These are phyloP conservation scores for Embidobia sp. DNA, from an alignment of 2,888 invertebrate genomes.

Conservation along the genomic window DNA sequence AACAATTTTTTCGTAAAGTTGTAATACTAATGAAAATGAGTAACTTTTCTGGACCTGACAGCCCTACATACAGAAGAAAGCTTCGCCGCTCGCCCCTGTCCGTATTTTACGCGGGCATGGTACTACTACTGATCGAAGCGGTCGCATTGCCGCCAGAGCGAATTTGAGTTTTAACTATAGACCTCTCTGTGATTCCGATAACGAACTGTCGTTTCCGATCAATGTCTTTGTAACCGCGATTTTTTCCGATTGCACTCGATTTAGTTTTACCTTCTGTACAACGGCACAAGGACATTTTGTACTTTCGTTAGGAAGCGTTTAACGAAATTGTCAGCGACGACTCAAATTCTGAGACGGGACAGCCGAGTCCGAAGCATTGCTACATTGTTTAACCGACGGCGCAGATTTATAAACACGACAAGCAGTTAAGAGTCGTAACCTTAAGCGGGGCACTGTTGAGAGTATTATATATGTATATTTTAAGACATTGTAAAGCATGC, in stretches of 20 bases:
- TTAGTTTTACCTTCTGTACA: slow-evolving; percentile 6
- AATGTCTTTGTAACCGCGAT: slow-evolving; percentile 29
- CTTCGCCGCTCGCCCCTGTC: slow-evolving; percentile 45
- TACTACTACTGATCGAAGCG: slow-evolving; percentile 46
- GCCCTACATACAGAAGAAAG: background rate
- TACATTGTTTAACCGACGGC: background rate
- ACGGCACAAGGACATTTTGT: background rate
- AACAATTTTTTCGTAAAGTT: too few species aligned
- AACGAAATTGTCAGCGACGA: slow-evolving; percentile 5
- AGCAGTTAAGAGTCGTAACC: too few species aligned
- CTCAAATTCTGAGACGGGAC: background rate
- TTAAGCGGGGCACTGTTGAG: too few species aligned
- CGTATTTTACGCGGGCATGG: slow-evolving; percentile 19
- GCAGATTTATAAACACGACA: too few species aligned
- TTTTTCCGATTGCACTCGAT: slow-evolving; percentile 1
- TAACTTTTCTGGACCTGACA: background rate
- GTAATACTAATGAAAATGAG: too few species aligned
- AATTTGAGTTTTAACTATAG: slow-evolving; percentile 52
- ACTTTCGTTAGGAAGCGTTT: slow-evolving; percentile 4
- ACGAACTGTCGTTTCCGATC: slow-evolving; percentile 49
- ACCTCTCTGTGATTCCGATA: slow-evolving; percentile 60
- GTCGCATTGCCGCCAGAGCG: slow-evolving; percentile 18
- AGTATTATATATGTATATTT: too few species aligned
- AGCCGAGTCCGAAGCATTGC: background rate
- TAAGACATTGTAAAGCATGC: background rate